phyloP scores from a whole-genome alignment of 2,888 invertebrate genomes.

The Didymodactylos carnosus region DNA sequence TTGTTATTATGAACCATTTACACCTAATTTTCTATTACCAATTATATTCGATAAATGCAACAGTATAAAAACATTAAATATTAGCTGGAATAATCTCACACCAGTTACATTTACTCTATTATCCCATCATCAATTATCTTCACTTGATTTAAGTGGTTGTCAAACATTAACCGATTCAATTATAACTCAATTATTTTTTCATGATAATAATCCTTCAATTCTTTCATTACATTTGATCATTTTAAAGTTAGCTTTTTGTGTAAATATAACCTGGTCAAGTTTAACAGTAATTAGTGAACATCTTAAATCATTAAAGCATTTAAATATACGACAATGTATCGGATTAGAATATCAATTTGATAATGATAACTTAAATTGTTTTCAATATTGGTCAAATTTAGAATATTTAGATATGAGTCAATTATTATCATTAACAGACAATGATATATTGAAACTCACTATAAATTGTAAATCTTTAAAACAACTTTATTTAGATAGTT shows the following conservation, averaged over 20 bases:
- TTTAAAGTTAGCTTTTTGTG: neutral
- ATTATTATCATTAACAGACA: neutral
- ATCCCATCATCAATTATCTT: neutral
- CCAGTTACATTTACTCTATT: neutral
- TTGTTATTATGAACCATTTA: neutral
- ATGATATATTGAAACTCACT: neutral
- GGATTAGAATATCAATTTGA: neutral
- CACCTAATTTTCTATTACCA: neutral
- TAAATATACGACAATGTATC: neutral
- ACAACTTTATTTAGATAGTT: neutral
- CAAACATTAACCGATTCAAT: neutral
- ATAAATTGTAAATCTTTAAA: neutral
- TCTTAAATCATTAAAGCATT: neutral
- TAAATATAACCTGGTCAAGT: neutral
- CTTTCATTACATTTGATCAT: neutral
- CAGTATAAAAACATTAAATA: neutral
- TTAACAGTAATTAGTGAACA: neutral
- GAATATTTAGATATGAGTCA: neutral
- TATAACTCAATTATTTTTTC: neutral
- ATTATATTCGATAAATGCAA: neutral
- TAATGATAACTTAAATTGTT: neutral
- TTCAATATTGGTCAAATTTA: neutral
- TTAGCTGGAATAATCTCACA: neutral
- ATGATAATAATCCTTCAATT: no score
- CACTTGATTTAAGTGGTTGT: neutral